Conservation (phyloP, 2,888 invertebrate genomes). For the Tinea pellionella region DNA sequence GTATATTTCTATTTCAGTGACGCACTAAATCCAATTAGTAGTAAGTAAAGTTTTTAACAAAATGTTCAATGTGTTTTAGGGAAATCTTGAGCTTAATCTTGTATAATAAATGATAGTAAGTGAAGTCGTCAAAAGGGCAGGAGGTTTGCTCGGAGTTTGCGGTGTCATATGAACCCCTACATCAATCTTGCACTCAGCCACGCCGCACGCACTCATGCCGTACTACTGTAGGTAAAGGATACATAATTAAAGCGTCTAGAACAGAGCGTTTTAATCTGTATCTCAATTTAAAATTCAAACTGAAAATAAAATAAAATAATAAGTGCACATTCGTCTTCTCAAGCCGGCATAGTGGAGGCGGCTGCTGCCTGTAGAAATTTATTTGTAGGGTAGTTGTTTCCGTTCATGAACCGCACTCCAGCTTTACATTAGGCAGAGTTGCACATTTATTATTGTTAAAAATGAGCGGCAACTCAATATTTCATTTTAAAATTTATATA, state of each 20-base stretch:
- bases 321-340: too few relatives aligned
- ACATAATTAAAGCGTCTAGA: neutral
- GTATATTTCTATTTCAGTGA: neutral
- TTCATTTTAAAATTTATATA: too few relatives aligned
- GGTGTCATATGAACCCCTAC: slow-evolving; percentile 43
- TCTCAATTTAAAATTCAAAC: neutral
- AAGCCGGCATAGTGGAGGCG: too few relatives aligned
- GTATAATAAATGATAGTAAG: slow-evolving; percentile 32
- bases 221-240: neutral
- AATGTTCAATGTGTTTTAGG: slow-evolving; percentile 4
- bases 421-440: too few relatives aligned
- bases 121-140: slow-evolving; percentile 66
- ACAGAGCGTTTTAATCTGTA: neutral
- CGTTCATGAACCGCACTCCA: too few relatives aligned
- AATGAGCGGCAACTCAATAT: too few relatives aligned
- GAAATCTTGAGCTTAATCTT: neutral
- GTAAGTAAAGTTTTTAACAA: neutral
- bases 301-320: too few relatives aligned
- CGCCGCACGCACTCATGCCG: slow-evolving; percentile 31
- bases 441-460: too few relatives aligned
- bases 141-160: slow-evolving; percentile 48
- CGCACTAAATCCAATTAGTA: neutral
- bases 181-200: slow-evolving; percentile 24
- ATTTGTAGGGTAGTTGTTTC: too few relatives aligned
- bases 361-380: too few relatives aligned